Evolutionary conservation across 2,888 invertebrate genomes (phyloP).

Genomic region (Podotricha telesiphe): DNA sequence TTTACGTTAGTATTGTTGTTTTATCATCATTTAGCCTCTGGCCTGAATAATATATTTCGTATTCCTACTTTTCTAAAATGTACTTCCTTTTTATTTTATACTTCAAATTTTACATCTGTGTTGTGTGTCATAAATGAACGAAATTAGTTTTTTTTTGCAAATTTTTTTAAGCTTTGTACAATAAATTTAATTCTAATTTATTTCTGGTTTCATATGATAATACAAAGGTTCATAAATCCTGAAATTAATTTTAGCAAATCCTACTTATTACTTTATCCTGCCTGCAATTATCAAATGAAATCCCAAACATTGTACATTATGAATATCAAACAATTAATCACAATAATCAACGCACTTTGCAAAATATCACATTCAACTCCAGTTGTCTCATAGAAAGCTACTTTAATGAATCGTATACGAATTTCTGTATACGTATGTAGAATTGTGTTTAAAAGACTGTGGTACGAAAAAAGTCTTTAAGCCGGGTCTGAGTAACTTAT

Average conservation of each 20-base stretch:
- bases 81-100: not conserved
- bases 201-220: too few species aligned
- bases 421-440: not conserved
- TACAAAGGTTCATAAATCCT: not conserved
- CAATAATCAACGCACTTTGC: conserved; percentile 11
- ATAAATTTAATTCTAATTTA: too few species aligned
- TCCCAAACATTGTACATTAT: conserved; percentile 12
- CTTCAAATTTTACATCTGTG: too few species aligned
- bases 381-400: conserved; percentile 7
- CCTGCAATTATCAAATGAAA: conserved; percentile 13
- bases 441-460: conserved; percentile 17
- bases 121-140: too few species aligned
- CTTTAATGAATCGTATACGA: not conserved
- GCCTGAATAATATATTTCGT: conserved; percentile 15
- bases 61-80: not conserved
- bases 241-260: not conserved
- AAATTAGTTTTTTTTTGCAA: too few species aligned
- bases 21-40: conserved; percentile 35
- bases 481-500: conserved; percentile 29
- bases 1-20: conserved; percentile 43
- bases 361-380: conserved; percentile 8
- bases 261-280: conserved; percentile 8
- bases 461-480: conserved; percentile 24
- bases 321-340: conserved; percentile 12
- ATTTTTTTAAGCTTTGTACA: too few species aligned